Base-by-base conservation (phyloP, 2,797 vertebrate species). In the Distichodus sexfasciatus region DNA sequence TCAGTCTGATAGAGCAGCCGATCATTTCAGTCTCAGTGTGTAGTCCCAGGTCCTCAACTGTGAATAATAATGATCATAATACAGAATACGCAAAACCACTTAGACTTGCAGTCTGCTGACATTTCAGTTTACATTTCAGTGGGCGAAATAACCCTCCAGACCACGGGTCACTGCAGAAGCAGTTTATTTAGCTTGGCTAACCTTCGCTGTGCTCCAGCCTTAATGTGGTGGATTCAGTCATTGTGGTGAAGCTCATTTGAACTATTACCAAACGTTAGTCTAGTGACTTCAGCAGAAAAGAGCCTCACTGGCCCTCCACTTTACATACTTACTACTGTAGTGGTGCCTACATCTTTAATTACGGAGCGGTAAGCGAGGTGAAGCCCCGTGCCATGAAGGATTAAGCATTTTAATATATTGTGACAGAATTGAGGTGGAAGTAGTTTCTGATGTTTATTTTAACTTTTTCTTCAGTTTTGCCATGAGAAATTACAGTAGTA, bases 181-280 rank as follows among this genome's bases (percentile, higher is more conserved):
- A 31, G 43, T 51, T 68, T 17, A 50, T 41, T 73, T 33, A 15
- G 36, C 47, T 66, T 43, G 61, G 47, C 43, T 67, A 62, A 55
- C 41, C 58, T 51, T 17, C 36, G 41, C 29, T 8, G 14, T 15
- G 38, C 57, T 44, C n/a, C 14, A 60, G 38, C 28, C 57, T 72
- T 26, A 17, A 3, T 53, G 63, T 54, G 55, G 63, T 29, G 54
- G 28, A 67, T 61, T 47, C n/a, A 29, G 1, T 67, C 71, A 61
- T 67, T 61, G 71, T 72, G 63, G 71, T 72, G 15, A 61, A 43
- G 47, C 74, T 35, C 41, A 17, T 31, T 19, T 60, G 26, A 75
- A 44, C 28, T 67, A 64, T 54, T 60, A 43, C 57, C 9, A 10
- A 17, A 24, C 10, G 14, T 36, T 72, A 3, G 59, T 1, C 29